A percentile compares a stretch with the other conserved stretches of the same genome.
Conservation (phyloP, 1,140 invertebrate genomes). For the Eciton burchellii region DNA sequence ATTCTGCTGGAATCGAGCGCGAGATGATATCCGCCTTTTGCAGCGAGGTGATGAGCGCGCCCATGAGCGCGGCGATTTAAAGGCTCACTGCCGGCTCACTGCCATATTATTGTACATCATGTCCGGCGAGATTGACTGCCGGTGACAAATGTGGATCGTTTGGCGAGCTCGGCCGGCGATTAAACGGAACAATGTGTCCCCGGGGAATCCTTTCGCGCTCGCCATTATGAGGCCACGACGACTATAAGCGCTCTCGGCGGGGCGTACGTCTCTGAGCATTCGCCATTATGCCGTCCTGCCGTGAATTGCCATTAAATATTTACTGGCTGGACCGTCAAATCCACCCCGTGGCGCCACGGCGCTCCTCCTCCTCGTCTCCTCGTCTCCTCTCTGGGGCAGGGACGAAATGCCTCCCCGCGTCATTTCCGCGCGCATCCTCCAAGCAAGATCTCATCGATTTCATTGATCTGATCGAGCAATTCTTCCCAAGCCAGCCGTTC, state of each 20-base stretch:
- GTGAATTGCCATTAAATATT: slow-evolving; percentile 70
- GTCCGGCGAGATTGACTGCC: slow-evolving; percentile 7
- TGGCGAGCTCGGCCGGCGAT: slow-evolving; percentile 10
- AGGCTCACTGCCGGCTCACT: not conserved
- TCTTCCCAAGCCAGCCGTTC: slow-evolving; percentile 3
- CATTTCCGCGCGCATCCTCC: not conserved
- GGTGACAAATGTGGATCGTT: slow-evolving; percentile 39
- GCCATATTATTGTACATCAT: not conserved
- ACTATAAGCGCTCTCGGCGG: slow-evolving; percentile 10
- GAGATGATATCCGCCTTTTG: too few species aligned
- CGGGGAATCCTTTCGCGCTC: slow-evolving; percentile 31
- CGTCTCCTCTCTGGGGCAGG: not conserved
- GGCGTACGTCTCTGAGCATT: slow-evolving; percentile 22
- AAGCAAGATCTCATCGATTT: too few species aligned
- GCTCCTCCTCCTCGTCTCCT: too few species aligned
- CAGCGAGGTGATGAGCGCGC: too few species aligned
- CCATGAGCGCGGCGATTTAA: not conserved
- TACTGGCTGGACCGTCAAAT: slow-evolving; percentile 57
- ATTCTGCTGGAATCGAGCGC: slow-evolving; percentile 10
- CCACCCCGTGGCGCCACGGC: slow-evolving; percentile 4
- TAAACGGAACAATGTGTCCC: slow-evolving; percentile 31
- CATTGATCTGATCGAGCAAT: slow-evolving; percentile 40
- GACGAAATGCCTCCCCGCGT: not conserved
- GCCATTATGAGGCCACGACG: slow-evolving; percentile 45
- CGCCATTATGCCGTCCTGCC: slow-evolving; percentile 39